These are phyloP conservation scores for Tyto alba DNA, from an alignment of 2,113 vertebrate species.

Conservation along the genomic window DNA sequence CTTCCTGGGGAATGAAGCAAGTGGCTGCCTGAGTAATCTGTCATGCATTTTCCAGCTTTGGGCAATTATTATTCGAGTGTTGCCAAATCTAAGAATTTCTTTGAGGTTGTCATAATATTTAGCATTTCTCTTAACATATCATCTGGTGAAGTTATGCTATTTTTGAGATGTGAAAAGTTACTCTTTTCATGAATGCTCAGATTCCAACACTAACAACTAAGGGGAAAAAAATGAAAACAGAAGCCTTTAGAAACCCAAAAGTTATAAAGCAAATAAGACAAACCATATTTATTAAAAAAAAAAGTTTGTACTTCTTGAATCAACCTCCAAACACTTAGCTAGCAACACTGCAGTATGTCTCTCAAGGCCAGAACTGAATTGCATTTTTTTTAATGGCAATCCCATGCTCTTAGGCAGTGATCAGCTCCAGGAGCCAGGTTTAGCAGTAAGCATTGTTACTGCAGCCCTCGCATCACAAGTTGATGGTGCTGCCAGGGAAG, in stretches of 20 bases:
- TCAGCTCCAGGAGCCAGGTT: not conserved
- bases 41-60: not conserved
- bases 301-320: not conserved
- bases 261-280: not conserved
- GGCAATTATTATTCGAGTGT: not conserved
- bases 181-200: not conserved
- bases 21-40: not conserved
- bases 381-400: not conserved
- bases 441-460: not conserved
- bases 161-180: not conserved
- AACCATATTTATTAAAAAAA: not conserved
- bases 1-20: not conserved
- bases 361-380: fast-evolving
- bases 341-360: not conserved
- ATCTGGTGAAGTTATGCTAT: not conserved
- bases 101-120: not conserved
- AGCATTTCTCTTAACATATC: not conserved
- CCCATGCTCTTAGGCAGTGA: fast-evolving
- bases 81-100: not conserved
- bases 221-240: not conserved
- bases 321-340: not conserved
- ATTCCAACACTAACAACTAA: not conserved
- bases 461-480: too few relatives aligned
- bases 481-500: not conserved
- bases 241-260: not conserved